Conservation (phyloP, 2,113 vertebrate genomes). For the Stigmatopora nigra region DNA sequence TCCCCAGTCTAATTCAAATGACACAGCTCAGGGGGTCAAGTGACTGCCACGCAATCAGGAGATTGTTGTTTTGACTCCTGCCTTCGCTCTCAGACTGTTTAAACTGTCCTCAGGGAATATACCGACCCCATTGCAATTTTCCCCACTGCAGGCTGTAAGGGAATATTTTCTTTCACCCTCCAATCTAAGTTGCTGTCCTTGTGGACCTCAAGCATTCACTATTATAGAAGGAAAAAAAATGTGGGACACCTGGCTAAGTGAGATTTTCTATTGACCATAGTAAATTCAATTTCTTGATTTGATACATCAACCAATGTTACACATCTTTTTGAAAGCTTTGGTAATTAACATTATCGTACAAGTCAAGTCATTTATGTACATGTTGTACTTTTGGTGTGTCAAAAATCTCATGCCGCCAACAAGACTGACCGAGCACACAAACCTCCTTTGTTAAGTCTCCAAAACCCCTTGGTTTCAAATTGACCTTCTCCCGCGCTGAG, state of each 20-base stretch:
- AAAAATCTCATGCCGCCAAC: not conserved
- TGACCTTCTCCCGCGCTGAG: not conserved
- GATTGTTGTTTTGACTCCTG: slow-evolving; percentile 1
- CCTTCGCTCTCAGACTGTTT: not conserved
- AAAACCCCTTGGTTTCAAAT: not conserved
- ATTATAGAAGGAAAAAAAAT: not conserved
- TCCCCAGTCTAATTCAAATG: not conserved
- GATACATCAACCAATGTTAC: not conserved
- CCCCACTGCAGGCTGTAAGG: not conserved
- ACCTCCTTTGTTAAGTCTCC: not conserved
- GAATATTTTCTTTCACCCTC: not conserved
- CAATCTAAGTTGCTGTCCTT: not conserved
- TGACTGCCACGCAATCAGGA: not conserved
- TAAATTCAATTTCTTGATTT: not conserved
- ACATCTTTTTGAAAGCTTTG: not conserved
- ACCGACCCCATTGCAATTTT: not conserved
- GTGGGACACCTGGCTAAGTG: not conserved
- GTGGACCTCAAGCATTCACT: not conserved
- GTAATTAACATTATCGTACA: not conserved
- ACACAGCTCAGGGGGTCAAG: not conserved
- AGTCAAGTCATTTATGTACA: not conserved
- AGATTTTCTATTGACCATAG: not conserved
- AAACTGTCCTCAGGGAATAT: not conserved
- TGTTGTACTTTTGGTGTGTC: not conserved
- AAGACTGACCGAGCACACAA: not conserved